A percentile compares a stretch with the other conserved stretches of the same genome.
These are phyloP conservation scores for Zonitis immaculata DNA, from an alignment of 2,888 invertebrate genomes.

Conservation along the genomic window DNA sequence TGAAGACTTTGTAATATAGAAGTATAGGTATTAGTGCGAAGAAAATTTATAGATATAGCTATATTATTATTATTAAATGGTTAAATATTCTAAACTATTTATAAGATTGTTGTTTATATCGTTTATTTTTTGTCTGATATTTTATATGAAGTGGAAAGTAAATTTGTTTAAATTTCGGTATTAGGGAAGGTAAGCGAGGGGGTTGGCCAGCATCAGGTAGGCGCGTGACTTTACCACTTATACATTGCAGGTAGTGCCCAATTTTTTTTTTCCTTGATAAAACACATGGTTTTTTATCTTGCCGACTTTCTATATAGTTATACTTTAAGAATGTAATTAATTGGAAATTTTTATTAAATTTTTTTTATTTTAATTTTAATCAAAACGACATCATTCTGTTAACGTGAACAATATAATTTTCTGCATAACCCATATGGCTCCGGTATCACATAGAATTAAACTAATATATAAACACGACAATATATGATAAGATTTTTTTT, in stretches of 20 bases:
- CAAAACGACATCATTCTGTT: neutral
- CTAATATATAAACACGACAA: too few relatives aligned
- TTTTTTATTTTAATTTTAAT: too few relatives aligned
- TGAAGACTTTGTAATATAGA: too few relatives aligned
- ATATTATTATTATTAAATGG: neutral
- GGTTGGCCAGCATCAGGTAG: slow-evolving; percentile 27
- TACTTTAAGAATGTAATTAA: slow-evolving; percentile 27
- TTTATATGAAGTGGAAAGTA: slow-evolving; percentile 16
- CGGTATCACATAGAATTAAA: neutral
- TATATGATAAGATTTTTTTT: too few relatives aligned
- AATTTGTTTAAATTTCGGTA: slow-evolving; percentile 14
- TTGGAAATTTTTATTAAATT: slow-evolving; percentile 28
- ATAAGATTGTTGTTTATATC: too few relatives aligned
- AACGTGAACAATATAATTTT: neutral
- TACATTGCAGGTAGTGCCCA: slow-evolving; percentile 22
- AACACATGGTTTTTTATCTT: slow-evolving; percentile 29
- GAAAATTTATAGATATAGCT: too few relatives aligned
- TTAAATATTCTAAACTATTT: neutral
- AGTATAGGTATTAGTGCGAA: too few relatives aligned
- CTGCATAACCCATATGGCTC: neutral
- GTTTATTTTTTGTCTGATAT: slow-evolving; percentile 16
- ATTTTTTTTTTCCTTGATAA: too few relatives aligned
- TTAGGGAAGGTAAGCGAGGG: neutral
- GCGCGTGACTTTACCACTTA: slow-evolving; percentile 22
- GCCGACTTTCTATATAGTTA: slow-evolving; percentile 21